Evolutionary conservation across 2,888 invertebrate species (phyloP).

Genomic region (Orthonychiurus folsomi): DNA sequence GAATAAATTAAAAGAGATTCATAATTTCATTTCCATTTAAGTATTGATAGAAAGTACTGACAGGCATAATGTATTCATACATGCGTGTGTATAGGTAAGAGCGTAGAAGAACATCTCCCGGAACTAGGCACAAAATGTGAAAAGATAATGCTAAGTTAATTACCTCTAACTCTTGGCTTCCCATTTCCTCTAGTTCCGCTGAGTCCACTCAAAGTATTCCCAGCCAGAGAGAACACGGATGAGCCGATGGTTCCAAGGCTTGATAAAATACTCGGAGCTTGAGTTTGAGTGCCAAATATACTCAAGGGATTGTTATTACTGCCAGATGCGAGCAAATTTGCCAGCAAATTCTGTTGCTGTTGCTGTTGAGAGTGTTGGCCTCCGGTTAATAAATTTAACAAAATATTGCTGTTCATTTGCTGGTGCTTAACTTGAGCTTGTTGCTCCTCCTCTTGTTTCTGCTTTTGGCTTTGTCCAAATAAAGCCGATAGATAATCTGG

Average conservation of each 20-base stretch:
- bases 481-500: neutral
- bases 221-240: slow-evolving; percentile 25
- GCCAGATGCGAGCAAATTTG: slow-evolving; percentile 21
- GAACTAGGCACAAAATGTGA: no score
- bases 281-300: slow-evolving; percentile 3
- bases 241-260: slow-evolving; percentile 33
- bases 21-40: no score
- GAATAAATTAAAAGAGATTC: no score
- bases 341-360: slow-evolving; percentile 20
- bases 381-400: neutral
- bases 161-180: slow-evolving; percentile 38
- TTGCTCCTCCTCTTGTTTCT: neutral
- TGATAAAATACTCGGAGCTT: slow-evolving; percentile 26
- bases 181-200: slow-evolving; percentile 29
- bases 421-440: neutral
- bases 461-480: neutral
- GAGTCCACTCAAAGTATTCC: slow-evolving; percentile 30
- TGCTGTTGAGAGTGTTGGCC: slow-evolving; percentile 11
- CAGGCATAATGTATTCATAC: no score
- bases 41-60: no score
- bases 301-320: neutral
- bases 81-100: no score
- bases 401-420: neutral
- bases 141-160: no score
- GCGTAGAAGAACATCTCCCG: no score